Evolutionary conservation across 2,113 vertebrate genomes (phyloP).

Genomic region (Passer domesticus): DNA sequence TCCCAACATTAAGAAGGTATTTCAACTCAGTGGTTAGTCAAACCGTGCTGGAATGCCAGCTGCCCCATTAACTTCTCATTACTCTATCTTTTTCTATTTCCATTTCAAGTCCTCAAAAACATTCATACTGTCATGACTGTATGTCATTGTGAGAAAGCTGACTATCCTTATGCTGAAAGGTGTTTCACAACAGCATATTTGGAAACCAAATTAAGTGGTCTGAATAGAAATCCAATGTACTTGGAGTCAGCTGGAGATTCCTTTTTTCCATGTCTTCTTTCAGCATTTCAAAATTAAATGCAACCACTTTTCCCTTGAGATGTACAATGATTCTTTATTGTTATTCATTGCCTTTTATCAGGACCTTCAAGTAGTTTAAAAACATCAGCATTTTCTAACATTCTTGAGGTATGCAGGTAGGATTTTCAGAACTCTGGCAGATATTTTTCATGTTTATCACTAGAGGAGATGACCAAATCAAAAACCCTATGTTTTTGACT

Average conservation of each 20-base stretch:
- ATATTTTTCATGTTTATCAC: neutral
- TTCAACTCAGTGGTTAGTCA: neutral
- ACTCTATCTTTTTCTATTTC: neutral
- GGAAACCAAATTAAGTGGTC: neutral
- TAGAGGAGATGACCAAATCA: neutral
- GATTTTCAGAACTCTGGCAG: neutral
- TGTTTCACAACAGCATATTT: conserved; percentile 8
- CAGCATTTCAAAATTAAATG: neutral
- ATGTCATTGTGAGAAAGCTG: neutral
- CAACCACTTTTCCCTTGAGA: neutral
- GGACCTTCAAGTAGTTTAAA: neutral
- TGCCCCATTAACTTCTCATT: neutral
- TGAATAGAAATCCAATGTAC: neutral
- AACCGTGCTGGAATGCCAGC: neutral
- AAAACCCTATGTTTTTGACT: neutral
- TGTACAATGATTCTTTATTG: neutral
- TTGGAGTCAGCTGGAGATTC: neutral
- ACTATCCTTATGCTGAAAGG: neutral
- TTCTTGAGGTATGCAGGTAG: neutral
- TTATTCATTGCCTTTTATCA: neutral
- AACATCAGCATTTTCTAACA: neutral
- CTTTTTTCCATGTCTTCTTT: neutral
- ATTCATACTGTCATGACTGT: neutral
- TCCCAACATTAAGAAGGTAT: neutral
- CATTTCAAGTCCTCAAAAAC: neutral